Conservation (phyloP, 2,888 invertebrate species). For the Andrena marginata region DNA sequence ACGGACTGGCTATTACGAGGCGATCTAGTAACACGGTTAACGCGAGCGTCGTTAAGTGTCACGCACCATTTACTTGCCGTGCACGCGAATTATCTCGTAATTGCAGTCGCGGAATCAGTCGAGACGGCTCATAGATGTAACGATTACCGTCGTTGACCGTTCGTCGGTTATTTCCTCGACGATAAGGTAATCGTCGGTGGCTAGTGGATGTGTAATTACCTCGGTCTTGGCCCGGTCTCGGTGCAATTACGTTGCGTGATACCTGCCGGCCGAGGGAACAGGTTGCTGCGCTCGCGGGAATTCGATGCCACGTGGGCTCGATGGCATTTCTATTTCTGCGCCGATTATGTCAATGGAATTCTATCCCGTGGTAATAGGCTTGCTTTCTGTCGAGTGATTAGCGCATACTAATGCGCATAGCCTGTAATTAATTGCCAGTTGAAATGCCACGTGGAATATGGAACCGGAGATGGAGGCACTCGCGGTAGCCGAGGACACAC, state of each 20-base stretch:
- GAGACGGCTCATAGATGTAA: constrained; percentile 23
- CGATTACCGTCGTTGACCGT: constrained; percentile 13
- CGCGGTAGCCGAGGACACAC: no score
- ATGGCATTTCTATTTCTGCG: neutral
- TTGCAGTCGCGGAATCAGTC: constrained; percentile 25
- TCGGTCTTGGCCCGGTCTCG: constrained; percentile 39
- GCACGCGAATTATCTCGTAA: constrained; percentile 30
- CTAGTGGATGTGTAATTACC: constrained; percentile 56
- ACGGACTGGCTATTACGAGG: neutral
- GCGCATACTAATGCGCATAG: no score
- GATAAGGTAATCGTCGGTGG: constrained; percentile 53
- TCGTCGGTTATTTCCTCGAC: constrained; percentile 17
- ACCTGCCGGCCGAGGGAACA: constrained; percentile 48
- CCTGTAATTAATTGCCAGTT: no score
- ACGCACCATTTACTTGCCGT: neutral
- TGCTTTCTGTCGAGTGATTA: no score
- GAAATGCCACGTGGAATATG: no score
- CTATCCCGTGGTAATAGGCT: no score
- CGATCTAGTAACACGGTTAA: constrained; percentile 7
- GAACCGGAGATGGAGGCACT: no score
- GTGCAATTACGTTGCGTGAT: constrained; percentile 56
- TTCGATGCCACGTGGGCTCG: neutral
- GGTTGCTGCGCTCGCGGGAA: constrained; percentile 34
- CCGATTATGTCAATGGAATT: no score
- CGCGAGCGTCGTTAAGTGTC: constrained; percentile 8